These are phyloP conservation scores for Margaritifera margaritifera DNA, from an alignment of 2,888 invertebrate genomes.

Conservation along the genomic window DNA sequence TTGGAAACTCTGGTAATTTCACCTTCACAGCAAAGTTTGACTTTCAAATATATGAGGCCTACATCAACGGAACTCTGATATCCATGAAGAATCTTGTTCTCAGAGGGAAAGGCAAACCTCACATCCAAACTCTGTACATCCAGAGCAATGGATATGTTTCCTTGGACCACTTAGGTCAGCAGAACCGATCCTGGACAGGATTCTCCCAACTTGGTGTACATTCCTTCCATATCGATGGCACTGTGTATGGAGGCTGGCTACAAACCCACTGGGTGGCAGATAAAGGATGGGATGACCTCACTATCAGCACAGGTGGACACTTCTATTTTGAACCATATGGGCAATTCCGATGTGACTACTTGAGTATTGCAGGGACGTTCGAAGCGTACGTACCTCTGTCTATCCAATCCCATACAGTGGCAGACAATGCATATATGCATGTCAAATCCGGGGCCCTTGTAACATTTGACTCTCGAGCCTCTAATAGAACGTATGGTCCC, in stretches of 20 bases:
- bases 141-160: conserved; percentile 36
- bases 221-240: conserved; percentile 36
- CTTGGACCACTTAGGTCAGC: conserved; percentile 37
- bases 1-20: conserved; percentile 37
- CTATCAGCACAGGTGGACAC: conserved; percentile 29
- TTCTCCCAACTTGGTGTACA: conserved; percentile 35
- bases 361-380: conserved; percentile 33
- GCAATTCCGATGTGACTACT: conserved; percentile 30
- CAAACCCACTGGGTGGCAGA: conserved; percentile 20
- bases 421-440: conserved; percentile 12
- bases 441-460: conserved; percentile 23
- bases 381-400: conserved; percentile 36
- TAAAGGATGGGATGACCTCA: conserved; percentile 43
- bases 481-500: conserved; percentile 1
- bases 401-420: not conserved
- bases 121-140: conserved; percentile 31
- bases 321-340: conserved; percentile 40
- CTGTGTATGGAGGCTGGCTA: conserved; percentile 32
- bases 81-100: conserved; percentile 36
- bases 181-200: conserved; percentile 30
- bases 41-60: conserved; percentile 31
- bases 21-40: conserved; percentile 34
- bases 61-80: conserved; percentile 39
- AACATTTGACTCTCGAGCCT: conserved; percentile 29
- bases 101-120: conserved; percentile 25